phyloP scores from a whole-genome alignment of 2,888 invertebrate species.

The Eubasilissa splendida region DNA sequence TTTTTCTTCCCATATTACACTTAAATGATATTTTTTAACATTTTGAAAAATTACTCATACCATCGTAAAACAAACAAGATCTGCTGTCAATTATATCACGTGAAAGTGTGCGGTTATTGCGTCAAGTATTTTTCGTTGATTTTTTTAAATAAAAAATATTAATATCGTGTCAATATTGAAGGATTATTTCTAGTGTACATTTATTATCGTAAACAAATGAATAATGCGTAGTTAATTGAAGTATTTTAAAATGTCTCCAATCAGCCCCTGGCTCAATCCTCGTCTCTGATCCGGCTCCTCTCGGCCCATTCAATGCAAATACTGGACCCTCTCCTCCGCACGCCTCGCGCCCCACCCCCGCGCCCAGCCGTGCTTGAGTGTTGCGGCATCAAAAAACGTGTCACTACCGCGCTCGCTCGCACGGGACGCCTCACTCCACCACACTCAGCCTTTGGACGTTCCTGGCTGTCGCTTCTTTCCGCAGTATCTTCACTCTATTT shows the following conservation, averaged over 20 bases:
- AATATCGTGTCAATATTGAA: too few relatives aligned
- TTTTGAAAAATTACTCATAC: too few relatives aligned
- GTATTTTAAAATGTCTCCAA: neutral
- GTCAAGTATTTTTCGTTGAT: too few relatives aligned
- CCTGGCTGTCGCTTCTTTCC: neutral
- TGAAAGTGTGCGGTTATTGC: too few relatives aligned
- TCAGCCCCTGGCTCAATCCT: neutral
- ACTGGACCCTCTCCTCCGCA: conserved; percentile 46
- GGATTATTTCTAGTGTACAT: too few relatives aligned
- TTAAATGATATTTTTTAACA: too few relatives aligned
- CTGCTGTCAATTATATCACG: too few relatives aligned
- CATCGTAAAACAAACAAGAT: too few relatives aligned
- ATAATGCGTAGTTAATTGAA: too few relatives aligned
- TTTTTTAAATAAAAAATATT: too few relatives aligned
- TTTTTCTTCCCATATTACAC: too few relatives aligned
- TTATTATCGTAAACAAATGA: too few relatives aligned
- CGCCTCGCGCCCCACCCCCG: neutral
- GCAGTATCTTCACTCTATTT: conserved; percentile 32
- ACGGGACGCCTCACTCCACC: conserved; percentile 20
- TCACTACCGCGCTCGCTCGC: conserved; percentile 42
- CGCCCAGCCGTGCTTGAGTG: conserved; percentile 6
- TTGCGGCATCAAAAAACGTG: conserved; percentile 53
- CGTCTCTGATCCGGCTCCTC: conserved; percentile 25
- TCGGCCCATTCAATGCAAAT: conserved; percentile 57
- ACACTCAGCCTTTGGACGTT: conserved; percentile 7